These are phyloP conservation scores for cattle (Bos taurus) DNA, from an alignment of 2,113 vertebrate species.

Conservation along the genomic window DNA sequence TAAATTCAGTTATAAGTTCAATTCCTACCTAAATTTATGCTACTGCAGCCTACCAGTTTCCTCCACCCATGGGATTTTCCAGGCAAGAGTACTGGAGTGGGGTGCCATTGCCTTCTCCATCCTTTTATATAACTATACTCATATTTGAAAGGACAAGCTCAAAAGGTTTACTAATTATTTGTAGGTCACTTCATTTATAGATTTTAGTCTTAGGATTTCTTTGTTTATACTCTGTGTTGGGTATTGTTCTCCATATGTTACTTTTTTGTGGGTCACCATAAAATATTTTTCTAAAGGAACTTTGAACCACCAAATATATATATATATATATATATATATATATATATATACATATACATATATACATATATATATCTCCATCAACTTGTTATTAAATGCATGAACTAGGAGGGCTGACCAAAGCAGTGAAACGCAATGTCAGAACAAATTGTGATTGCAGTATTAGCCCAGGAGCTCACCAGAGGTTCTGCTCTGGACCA, in stretches of 20 bases:
- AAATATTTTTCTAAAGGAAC: constrained; percentile 52
- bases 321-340: background rate
- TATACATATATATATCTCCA: background rate
- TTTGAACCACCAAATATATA: background rate
- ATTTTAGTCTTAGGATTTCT: background rate
- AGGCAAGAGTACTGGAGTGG: too few species aligned
- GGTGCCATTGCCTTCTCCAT: background rate
- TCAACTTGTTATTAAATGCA: constrained; percentile 50
- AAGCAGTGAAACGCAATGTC: constrained; percentile 35
- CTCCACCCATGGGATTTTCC: too few species aligned
- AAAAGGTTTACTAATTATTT: background rate
- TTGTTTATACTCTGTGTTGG: background rate
- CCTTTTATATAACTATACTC: background rate
- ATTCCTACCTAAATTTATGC: background rate
- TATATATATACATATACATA: background rate
- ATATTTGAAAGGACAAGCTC: background rate
- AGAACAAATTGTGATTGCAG: constrained; percentile 58
- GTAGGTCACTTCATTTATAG: background rate
- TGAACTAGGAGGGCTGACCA: constrained; percentile 2
- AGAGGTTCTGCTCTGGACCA: constrained; percentile 42
- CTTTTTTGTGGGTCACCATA: background rate
- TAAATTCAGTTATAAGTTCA: background rate
- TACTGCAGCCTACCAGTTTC: too few species aligned
- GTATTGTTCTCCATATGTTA: background rate
- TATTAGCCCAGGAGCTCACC: constrained; percentile 34